A percentile compares a stretch with the other conserved stretches of the same genome.
Evolutionary conservation across 1,140 invertebrate genomes (phyloP).

Genomic region (Habropoda laboriosa): DNA sequence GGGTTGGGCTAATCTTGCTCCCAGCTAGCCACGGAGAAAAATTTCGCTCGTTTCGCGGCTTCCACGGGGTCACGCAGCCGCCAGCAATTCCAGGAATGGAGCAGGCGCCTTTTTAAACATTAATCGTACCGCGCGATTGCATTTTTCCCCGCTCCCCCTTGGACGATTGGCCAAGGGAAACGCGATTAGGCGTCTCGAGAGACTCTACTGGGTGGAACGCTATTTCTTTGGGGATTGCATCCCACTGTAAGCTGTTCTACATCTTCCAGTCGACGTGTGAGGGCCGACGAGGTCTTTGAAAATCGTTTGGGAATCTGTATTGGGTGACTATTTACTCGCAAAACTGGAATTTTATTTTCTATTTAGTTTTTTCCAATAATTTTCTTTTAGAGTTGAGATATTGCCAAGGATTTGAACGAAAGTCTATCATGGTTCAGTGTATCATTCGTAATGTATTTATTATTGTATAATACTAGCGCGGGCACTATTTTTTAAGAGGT

Average conservation of each 20-base stretch:
- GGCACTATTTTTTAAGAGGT: no score
- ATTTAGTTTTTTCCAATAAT: no score
- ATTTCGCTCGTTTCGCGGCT: conserved; percentile 24
- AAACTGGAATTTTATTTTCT: no score
- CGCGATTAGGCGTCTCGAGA: conserved; percentile 46
- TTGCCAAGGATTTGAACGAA: no score
- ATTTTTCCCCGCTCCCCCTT: conserved; percentile 35
- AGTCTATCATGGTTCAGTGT: no score
- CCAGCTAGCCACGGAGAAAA: background rate
- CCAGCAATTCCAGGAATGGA: conserved; percentile 57
- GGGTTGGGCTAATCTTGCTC: conserved; percentile 26
- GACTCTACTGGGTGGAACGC: background rate
- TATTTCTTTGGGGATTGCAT: background rate
- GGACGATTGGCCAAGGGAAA: conserved; percentile 46
- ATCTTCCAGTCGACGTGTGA: no score
- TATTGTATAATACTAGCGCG: no score
- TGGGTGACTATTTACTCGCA: no score
- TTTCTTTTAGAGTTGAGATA: no score
- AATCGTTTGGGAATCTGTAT: no score
- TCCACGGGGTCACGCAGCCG: conserved; percentile 20
- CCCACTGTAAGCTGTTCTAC: background rate
- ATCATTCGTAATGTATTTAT: no score
- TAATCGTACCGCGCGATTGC: conserved; percentile 57
- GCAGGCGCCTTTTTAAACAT: conserved; percentile 57
- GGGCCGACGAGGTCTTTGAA: no score